Percentiles rank a stretch among this genome's conserved stretches.
Evolutionary conservation across 2,797 vertebrate genomes (phyloP).

Genomic region (Setipinna tenuifilis): DNA sequence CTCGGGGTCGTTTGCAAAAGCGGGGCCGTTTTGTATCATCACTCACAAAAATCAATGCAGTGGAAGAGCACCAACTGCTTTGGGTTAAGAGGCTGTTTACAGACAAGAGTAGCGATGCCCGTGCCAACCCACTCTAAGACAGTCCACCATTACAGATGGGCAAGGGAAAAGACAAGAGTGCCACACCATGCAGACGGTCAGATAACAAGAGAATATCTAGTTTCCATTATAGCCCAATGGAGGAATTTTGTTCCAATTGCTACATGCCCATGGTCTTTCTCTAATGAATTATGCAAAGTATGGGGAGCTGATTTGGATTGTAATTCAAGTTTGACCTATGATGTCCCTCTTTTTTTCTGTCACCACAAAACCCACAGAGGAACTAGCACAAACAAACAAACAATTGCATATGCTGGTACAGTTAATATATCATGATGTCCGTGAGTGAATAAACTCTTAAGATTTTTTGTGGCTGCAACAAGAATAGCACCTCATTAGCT

Average conservation of each 20-base stretch:
- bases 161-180: conserved; percentile 52
- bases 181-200: conserved; percentile 44
- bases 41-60: conserved; percentile 60
- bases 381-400: conserved; percentile 62
- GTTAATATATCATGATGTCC: conserved; percentile 16
- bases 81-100: conserved; percentile 63
- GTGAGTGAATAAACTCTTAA: not conserved
- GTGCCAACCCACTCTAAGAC: conserved; percentile 60
- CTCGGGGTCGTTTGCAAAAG: not conserved
- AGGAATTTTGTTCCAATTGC: conserved; percentile 29
- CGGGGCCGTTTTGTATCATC: conserved; percentile 46
- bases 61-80: conserved; percentile 58
- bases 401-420: conserved; percentile 51
- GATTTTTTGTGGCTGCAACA: conserved; percentile 3
- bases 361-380: conserved; percentile 63
- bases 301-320: conserved; percentile 24
- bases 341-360: conserved; percentile 47
- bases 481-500: not conserved
- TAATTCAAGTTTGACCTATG: conserved; percentile 51
- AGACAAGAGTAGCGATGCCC: conserved; percentile 55
- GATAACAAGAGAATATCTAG: conserved; percentile 55
- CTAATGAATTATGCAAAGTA: conserved; percentile 53
- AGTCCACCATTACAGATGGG: conserved; percentile 47
- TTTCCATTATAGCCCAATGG: conserved; percentile 57
- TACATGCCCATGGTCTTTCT: conserved; percentile 50